A percentile compares a stretch with the other conserved stretches of the same genome.
Conservation (phyloP, 1,140 invertebrate species). For the Drusus annulatus region DNA sequence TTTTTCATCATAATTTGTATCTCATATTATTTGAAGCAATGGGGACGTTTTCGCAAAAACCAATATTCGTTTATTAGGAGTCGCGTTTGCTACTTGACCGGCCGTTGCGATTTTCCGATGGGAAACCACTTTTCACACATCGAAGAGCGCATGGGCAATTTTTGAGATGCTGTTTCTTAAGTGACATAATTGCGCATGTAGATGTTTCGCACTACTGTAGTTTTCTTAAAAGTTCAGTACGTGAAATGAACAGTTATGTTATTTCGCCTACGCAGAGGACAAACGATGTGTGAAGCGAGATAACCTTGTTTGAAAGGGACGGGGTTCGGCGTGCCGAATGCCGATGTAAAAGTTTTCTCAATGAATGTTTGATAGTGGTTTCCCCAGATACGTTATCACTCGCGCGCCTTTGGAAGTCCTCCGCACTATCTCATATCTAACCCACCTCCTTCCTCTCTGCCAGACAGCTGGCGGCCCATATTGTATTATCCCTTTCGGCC, state of each 20-base stretch:
- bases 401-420: slow-evolving; percentile 28
- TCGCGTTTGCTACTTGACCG: slow-evolving; percentile 13
- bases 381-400: slow-evolving; percentile 37
- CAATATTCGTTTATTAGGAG: no score
- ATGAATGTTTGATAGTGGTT: slow-evolving; percentile 6
- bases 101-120: slow-evolving; percentile 5
- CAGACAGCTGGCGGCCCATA: no score
- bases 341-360: slow-evolving; percentile 13
- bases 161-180: no score
- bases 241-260: not conserved
- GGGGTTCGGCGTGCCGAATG: not conserved
- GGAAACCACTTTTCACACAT: not conserved
- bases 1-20: no score
- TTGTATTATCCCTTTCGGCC: no score
- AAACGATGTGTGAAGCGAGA: not conserved
- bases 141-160: not conserved
- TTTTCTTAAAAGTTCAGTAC: no score
- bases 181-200: no score
- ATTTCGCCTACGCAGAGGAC: slow-evolving; percentile 9
- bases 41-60: no score
- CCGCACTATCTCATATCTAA: not conserved
- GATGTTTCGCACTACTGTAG: no score
- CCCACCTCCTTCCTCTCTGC: no score
- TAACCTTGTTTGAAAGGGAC: slow-evolving; percentile 13
- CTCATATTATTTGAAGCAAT: no score